Evolutionary conservation across 2,888 invertebrate species (phyloP).

Genomic region (Drosophila anceps): DNA sequence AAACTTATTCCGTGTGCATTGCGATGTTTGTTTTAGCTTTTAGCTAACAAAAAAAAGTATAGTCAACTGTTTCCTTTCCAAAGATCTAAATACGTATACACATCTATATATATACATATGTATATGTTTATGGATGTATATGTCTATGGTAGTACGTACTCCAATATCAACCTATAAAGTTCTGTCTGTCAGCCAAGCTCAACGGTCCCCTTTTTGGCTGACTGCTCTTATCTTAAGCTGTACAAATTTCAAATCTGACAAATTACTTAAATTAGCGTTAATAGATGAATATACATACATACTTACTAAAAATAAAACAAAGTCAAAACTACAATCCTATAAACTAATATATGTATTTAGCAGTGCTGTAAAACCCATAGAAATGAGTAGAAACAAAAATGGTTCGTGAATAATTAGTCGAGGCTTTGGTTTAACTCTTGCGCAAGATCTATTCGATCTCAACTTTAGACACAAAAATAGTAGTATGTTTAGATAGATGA

Average conservation of each 20-base stretch:
- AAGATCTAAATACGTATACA: constrained; percentile 22
- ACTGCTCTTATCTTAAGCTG: constrained; percentile 36
- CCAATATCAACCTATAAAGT: constrained; percentile 6
- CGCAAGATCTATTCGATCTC: background rate
- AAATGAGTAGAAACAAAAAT: background rate
- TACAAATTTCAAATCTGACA: constrained; percentile 42
- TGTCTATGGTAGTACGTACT: constrained; percentile 9
- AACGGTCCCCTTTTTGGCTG: background rate
- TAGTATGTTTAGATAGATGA: constrained; percentile 1
- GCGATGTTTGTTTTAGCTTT: constrained; percentile 17
- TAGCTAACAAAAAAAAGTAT: constrained; percentile 11
- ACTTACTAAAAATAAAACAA: constrained; percentile 42
- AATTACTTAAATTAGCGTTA: constrained; percentile 52
- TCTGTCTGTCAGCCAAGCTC: constrained; percentile 3
- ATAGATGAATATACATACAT: constrained; percentile 66
- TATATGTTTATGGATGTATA: constrained; percentile 6
- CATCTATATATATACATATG: constrained; percentile 3
- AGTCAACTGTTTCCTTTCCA: constrained; percentile 25
- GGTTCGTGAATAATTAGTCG: constrained; percentile 7
- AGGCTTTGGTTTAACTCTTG: background rate
- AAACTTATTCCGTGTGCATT: constrained; percentile 27
- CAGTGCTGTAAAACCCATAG: background rate
- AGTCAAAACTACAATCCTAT: background rate
- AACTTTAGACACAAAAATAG: background rate
- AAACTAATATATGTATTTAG: constrained; percentile 3